Base-by-base conservation (phyloP, 2,888 invertebrate genomes). In the Craniophora ligustri region DNA sequence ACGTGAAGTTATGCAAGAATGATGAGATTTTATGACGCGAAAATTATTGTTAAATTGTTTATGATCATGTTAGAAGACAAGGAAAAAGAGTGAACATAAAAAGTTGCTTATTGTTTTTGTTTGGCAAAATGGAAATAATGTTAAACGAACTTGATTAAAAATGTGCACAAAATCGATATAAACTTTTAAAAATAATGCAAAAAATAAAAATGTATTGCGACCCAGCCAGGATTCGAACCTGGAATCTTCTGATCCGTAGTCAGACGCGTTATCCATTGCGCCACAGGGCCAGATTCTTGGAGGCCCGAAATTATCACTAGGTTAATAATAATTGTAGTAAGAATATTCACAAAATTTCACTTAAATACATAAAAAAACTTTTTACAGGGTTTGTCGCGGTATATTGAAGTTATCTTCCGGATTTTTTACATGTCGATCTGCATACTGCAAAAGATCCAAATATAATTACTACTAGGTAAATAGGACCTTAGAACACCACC, bases 231-330 rank as follows among this genome's bases (percentile, higher is more conserved):
- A 94, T 94, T 94, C 94, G 94, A 94, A 94, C 94, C 94, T 95
- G 95, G 94, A 95, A 95, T 95, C 95, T 95, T 95, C 95, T 95
- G 95, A 95, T 95, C 95, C 95, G 95, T 95, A 95, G 95, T 95
- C 95, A 95, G 95, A 95, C 95, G 95, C 95, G 95, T 95, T 95
- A 95, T 95, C 94, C 94, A 86, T 94, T 94, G 94, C 94, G 94
- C 94, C 94, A 94, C 94, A 94, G 91, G 94, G 94, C 94, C 94
- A 0, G 2, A 3, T 23, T 8, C 0, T 0, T n/a, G 0, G 0
- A 0, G 0, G 0, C 1, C 0, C 0, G 0, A 41, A 66, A 16
- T 44, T 31, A 2, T 2, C n/a, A n/a, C n/a, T n/a, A n/a, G n/a
- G n/a, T n/a, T n/a, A n/a, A n/a, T n/a, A n/a, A n/a, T n/a, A n/a